Base-by-base conservation (phyloP, 2,113 vertebrate species). In the Notothenia coriiceps region DNA sequence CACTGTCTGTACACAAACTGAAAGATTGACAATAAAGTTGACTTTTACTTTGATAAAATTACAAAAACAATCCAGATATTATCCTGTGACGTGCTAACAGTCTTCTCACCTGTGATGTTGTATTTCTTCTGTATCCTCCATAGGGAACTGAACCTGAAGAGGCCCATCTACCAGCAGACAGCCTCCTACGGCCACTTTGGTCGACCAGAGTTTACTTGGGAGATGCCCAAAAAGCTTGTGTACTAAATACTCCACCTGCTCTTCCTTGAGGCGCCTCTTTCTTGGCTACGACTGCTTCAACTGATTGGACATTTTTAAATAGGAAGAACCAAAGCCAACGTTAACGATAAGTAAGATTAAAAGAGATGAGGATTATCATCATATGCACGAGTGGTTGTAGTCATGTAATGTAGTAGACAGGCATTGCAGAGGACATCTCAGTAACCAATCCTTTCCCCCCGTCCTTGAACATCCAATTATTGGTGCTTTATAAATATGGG, bases 161-260 rank as follows among this genome's bases (percentile, higher is more conserved):
- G 95, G 72, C 96, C 98, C 0, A 96, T 99, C 92, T 99, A 99
- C 90, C 98, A 99, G 95, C 94, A 96, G 83, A 99, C 98, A 0
- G 98, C 98, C 0, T 96, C 97, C 77, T 99, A 99, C 0, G 98
- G 98, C 78, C 98, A 99, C 86, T 99, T 99, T 9, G 98, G 98
- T 40, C 96, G 98, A 83, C 85, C 74, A 2, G 97, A 96, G 90
- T 99, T 99, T 83, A 86, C 95, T 0, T 99, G 98, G 98, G 98
- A 99, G 86, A 60, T 95, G 17, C 96, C 97, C 13, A 99, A 97
- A 89, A 93, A 94, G 74, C 95, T 99, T 0, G 86, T 95, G 8
- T 91, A 94, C 91, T 99, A 93, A 90, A 56, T 25, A 54, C 76
- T 60, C 17, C 62, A 43, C 63, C 51, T 70, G 69, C 79, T 33